Percentiles rank a stretch among this genome's conserved stretches.
Evolutionary conservation across 2,888 invertebrate genomes (phyloP).

Genomic region (Epirrhoe alternata): DNA sequence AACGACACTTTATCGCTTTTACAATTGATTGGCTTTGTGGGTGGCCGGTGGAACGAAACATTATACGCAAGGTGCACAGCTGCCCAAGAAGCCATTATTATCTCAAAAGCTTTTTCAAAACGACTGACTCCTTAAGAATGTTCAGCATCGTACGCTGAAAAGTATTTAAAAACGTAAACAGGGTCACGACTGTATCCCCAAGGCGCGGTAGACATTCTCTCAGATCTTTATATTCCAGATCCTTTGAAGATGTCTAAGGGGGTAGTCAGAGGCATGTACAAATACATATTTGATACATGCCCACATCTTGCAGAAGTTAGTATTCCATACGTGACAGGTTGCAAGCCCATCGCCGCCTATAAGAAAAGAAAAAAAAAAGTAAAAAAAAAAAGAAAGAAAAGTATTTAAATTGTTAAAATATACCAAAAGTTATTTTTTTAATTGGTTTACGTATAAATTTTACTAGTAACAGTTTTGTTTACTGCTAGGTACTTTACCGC

Average conservation of each 20-base stretch:
- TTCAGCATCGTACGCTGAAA: background rate
- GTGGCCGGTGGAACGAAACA: slow-evolving; percentile 27
- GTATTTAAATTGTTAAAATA: background rate
- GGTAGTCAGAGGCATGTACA: too few species aligned
- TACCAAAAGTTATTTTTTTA: background rate
- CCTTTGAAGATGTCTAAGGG: too few species aligned
- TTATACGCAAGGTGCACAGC: slow-evolving; percentile 2
- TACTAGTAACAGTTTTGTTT: too few species aligned
- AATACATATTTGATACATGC: too few species aligned
- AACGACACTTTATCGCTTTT: slow-evolving; percentile 59
- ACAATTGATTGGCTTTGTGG: slow-evolving; percentile 34
- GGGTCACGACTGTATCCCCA: too few species aligned
- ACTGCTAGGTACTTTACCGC: background rate
- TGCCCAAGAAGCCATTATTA: background rate
- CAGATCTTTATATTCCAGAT: too few species aligned
- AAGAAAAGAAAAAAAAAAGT: background rate
- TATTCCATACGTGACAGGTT: too few species aligned
- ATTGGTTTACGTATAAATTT: too few species aligned
- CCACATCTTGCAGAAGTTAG: too few species aligned
- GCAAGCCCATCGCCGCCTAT: too few species aligned
- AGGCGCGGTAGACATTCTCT: too few species aligned
- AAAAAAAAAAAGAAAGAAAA: background rate
- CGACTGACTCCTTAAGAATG: background rate
- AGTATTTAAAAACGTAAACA: too few species aligned
- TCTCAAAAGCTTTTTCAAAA: background rate